Conservation (phyloP, 2,888 invertebrate genomes). For the Hydroisotoma schaefferi region DNA sequence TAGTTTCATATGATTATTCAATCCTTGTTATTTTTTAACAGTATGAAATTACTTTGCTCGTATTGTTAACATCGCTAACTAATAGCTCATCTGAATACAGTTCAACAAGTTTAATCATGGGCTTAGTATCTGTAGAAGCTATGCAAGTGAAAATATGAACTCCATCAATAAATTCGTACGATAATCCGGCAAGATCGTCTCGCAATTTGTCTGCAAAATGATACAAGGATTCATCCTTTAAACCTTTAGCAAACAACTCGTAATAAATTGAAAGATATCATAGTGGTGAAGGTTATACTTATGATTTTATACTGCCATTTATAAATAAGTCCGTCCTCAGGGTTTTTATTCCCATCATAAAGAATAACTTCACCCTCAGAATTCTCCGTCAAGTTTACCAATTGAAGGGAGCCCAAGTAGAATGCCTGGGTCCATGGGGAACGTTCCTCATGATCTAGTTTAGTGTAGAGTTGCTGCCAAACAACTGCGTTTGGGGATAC, state of each 20-base stretch:
- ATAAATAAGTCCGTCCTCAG: slow-evolving; percentile 18
- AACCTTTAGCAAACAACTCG: too few species aligned
- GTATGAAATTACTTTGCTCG: too few species aligned
- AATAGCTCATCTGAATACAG: slow-evolving; percentile 14
- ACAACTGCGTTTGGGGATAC: slow-evolving; percentile 14
- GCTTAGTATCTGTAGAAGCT: slow-evolving; percentile 18
- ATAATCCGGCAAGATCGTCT: slow-evolving; percentile 27
- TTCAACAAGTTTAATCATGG: slow-evolving; percentile 20
- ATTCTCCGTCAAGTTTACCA: slow-evolving; percentile 23
- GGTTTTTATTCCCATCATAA: slow-evolving; percentile 15
- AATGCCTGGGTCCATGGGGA: slow-evolving; percentile 26
- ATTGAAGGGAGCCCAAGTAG: slow-evolving; percentile 30
- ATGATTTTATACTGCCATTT: slow-evolving; percentile 32
- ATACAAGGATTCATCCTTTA: too few species aligned
- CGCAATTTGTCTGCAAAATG: neutral
- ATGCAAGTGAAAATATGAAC: slow-evolving; percentile 33
- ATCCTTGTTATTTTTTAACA: too few species aligned
- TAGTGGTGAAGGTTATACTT: slow-evolving; percentile 15
- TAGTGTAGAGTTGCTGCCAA: slow-evolving; percentile 36
- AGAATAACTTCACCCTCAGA: slow-evolving; percentile 19
- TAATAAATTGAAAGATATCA: too few species aligned
- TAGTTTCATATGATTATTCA: too few species aligned
- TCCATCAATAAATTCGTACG: slow-evolving; percentile 27
- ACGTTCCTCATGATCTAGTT: slow-evolving; percentile 33
- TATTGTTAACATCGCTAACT: too few species aligned